Base-by-base conservation (phyloP, 2,888 invertebrate genomes). In the Cephonodes hylas region DNA sequence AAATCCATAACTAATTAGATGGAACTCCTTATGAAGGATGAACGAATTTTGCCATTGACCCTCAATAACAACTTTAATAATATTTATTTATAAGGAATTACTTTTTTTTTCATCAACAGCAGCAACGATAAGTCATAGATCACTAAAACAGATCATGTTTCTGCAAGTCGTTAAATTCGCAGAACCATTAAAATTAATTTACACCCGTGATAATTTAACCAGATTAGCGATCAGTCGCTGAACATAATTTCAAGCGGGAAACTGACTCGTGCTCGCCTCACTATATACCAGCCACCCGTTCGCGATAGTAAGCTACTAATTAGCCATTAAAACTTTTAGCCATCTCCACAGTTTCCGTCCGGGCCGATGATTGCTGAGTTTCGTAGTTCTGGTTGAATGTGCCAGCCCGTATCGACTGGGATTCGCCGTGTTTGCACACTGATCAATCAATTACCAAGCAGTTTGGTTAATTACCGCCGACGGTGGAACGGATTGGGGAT, bases 271-370 rank as follows among this genome's bases (percentile, higher is more conserved):
- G 31, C 45, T 15, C 18, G 27, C 22, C 3, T 6, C 58, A 38
- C 15, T 48, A 42, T 15, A 13, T 46, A 60, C 10, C 18, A 13
- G 31, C 25, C 18, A 42, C 23, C 6, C 60, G 13, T 38, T 64
- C 58, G 67, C 63, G 70, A 67, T 72, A 38, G n/a, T 38, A 10
- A 74, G 74, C 69, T 74, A 73, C 75, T 83, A 84, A 84, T 84
- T 81, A 82, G 73, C 80, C 74, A 79, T 84, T 84, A 84, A 84
- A 84, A 85, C 74, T 83, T 85, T 72, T 71, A 72, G 71, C 72
- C 38, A 46, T 61, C 61, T 34, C 53, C 44, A 38, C 38, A 46
- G 61, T 58, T 61, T 57, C 31, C 57, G 58, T 22, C 42, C 42
- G 60, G 58, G 20, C 42, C 42, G 60, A 60, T 60, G 60, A 60